Conservation (phyloP, 2,797 vertebrate genomes). For the Gallinago nigripennis region DNA sequence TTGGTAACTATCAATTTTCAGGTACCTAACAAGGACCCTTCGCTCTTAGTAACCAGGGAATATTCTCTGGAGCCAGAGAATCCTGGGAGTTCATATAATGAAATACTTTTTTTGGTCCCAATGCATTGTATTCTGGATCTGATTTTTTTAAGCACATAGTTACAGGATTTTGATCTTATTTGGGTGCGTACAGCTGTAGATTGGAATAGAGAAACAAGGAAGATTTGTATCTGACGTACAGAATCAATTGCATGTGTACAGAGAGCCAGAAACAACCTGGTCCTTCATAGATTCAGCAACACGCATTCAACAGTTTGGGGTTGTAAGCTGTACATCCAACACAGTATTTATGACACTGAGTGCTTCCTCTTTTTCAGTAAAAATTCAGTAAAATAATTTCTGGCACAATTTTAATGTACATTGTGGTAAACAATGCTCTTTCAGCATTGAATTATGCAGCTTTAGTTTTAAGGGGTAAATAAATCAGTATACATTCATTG, state of each 20-base stretch:
- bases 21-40: neutral
- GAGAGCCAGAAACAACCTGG: neutral
- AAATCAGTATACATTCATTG: neutral
- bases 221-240: neutral
- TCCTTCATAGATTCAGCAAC: neutral
- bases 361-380: neutral
- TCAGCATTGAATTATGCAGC: neutral
- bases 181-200: neutral
- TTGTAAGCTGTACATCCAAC: neutral
- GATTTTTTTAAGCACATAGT: neutral
- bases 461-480: neutral
- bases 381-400: neutral
- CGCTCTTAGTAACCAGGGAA: neutral
- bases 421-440: neutral
- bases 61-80: neutral
- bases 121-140: neutral
- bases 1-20: neutral
- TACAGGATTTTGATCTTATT: neutral
- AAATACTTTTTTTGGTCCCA: neutral
- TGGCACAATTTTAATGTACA: neutral
- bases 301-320: accelerated
- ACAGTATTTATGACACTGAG: neutral
- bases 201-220: neutral
- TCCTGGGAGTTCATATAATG: neutral
- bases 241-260: neutral